Evolutionary conservation across 2,888 invertebrate genomes (phyloP).

Genomic region (Limnephilus lunatus): DNA sequence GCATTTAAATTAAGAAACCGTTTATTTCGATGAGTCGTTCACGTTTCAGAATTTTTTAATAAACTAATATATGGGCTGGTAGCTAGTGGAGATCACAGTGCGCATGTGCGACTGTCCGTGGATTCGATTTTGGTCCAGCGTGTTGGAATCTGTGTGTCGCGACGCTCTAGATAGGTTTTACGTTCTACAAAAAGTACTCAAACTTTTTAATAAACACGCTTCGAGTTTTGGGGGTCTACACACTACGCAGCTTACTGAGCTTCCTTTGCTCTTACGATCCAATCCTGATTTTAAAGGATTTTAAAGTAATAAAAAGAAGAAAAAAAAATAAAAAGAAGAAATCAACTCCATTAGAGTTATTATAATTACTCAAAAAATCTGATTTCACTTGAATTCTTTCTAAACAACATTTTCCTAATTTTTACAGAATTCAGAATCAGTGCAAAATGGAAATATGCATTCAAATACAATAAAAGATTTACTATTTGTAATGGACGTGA

Average conservation of each 20-base stretch:
- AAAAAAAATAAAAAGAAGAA: background rate
- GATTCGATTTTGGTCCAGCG: constrained; percentile 80
- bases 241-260: background rate
- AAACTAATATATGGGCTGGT: background rate
- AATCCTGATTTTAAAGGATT: background rate
- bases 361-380: too few species aligned
- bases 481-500: background rate
- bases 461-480: background rate
- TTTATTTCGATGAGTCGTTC: background rate
- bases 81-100: constrained; percentile 67
- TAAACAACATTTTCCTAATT: background rate
- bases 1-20: background rate
- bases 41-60: background rate
- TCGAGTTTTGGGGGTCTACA: background rate
- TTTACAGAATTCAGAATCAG: background rate
- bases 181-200: constrained; percentile 48
- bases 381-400: background rate
- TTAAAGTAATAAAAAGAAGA: background rate
- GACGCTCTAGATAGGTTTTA: constrained; percentile 57
- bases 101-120: constrained; percentile 75
- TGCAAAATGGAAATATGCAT: background rate
- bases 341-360: background rate
- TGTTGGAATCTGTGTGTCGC: constrained; percentile 69
- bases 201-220: constrained; percentile 14
- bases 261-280: background rate